A percentile compares a stretch with the other conserved stretches of the same genome.
Conservation (phyloP, 2,113 vertebrate genomes). For the Cinclus mexicanus region DNA sequence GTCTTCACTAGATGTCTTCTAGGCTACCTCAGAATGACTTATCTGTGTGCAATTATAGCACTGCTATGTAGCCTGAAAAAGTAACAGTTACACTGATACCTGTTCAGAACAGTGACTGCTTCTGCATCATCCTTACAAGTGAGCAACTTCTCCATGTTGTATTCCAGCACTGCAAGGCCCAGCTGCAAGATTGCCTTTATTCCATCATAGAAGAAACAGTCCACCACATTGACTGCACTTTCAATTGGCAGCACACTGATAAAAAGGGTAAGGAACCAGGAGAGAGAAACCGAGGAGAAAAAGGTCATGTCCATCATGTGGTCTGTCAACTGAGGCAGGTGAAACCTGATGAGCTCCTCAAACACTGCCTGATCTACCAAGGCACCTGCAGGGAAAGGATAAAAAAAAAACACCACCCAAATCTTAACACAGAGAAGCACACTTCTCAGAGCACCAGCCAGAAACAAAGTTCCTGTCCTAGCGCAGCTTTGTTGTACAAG, state of each 20-base stretch:
- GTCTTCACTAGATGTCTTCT: background rate
- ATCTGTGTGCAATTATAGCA: background rate
- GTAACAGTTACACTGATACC: slow-evolving; percentile 69
- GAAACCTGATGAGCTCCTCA: slow-evolving; percentile 92
- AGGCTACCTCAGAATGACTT: background rate
- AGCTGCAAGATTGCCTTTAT: slow-evolving; percentile 95
- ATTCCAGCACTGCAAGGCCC: slow-evolving; percentile 90
- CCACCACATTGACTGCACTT: slow-evolving; percentile 95
- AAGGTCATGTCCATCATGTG: slow-evolving; percentile 97
- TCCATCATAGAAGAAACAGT: slow-evolving; percentile 97
- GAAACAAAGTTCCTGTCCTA: background rate
- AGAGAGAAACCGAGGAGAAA: slow-evolving; percentile 96
- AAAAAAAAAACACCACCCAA: slow-evolving; percentile 46
- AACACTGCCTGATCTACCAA: slow-evolving; percentile 98
- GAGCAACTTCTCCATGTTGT: slow-evolving; percentile 93
- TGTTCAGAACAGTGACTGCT: slow-evolving; percentile 94
- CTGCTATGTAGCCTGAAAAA: background rate
- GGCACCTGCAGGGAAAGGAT: slow-evolving; percentile 81
- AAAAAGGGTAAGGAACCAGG: slow-evolving; percentile 98
- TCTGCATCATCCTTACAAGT: slow-evolving; percentile 93
- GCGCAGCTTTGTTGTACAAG: background rate
- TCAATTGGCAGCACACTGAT: slow-evolving; percentile 96
- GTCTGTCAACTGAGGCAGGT: slow-evolving; percentile 92
- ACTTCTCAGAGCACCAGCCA: background rate
- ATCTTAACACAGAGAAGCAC: background rate